Base-by-base conservation (phyloP, 2,888 invertebrate species). In the Metopia argyrocephala region DNA sequence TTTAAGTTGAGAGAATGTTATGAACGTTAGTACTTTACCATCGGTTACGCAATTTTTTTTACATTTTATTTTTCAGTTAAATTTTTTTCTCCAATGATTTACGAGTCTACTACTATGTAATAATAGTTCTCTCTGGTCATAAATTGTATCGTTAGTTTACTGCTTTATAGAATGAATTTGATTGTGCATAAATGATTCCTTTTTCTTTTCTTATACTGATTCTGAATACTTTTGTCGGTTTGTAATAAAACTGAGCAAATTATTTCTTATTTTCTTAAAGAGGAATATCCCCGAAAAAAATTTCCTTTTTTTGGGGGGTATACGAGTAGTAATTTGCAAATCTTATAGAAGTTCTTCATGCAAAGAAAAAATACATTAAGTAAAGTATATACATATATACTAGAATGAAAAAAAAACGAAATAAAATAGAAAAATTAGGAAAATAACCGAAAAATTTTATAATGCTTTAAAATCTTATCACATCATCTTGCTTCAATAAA, bases 121-220 rank as follows among this genome's bases (percentile, higher is more conserved):
- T 74, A 69, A 69, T 73, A 57, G 64, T 75, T 38, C 74, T 65
- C 45, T 75, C 31, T 69, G 56, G 28, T 65, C 74, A 79, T 79
- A 79, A 79, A 69, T 79, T 74, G 57, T 74, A n/a, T 25, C 48
- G 28, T 21, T 20, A 31, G 54, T 25, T 38, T 45, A 61, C 2
- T 4, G 48, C 20, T 56, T 38, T 50, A 18, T 12, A 21, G 71
- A 71, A 5, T 50, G 68, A 56, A 73, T 68, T 74, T 78, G 68
- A 62, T 68, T 65, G 64, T 64, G 62, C 62, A 48, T 64, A 64
- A 62, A 64, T 71, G 27, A 28, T 65, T 59, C 15, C 20, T 12
- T 74, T 74, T 54, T 1, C 6, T 68, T 45, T 25, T 7, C 27
- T 5, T 25, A 0, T 45, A 27, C 12, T 18, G 12, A 9, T 20